Base-by-base conservation (phyloP, 1,140 invertebrate genomes). In the Drosophila dunni region DNA sequence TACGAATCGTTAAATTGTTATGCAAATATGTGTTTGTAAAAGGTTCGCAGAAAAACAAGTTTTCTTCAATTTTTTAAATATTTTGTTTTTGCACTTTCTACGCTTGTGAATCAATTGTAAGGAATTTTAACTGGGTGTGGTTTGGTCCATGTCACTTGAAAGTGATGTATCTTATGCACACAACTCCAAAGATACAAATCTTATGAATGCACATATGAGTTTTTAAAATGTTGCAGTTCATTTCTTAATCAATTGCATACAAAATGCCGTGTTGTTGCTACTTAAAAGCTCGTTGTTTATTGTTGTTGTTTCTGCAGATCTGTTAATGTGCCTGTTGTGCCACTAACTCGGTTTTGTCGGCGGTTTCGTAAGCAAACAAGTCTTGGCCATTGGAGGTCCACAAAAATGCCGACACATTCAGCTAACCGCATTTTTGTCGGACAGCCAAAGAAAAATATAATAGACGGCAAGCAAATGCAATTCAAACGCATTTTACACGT, bases 111-210 rank as follows among this genome's bases (percentile, higher is more conserved):
- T 85, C 82, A 85, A 86, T 82, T 76, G 71, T 33, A 20, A 73
- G 73, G 82, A 86, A 85, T 86, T 84, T 20, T 51, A 54, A 60
- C 63, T 80, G 81, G 81, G 81, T 84, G 81, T 62, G 78, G 73
- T 61, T 60, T 34, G 51, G 24, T 7, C 29, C 34, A 44, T 45
- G n/a, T 24, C 50, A 44, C 10, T 46, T 50, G 36, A 13, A 40
- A 24, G 40, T 42, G 10, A 40, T 40, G 38, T 63, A 40, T 62
- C 44, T 42, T 13, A 13, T 17, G 17, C 34, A 64, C 62, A 40
- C 61, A 29, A 51, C 15, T 68, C 34, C 24, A 44, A 38, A 67
- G 44, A 67, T 50, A 67, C 42, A 34, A 33, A 33, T 20, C 20
- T 11, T 15, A 7, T 44, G n/a, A 40, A 40, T 40, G 38, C 38